phyloP scores from a whole-genome alignment of 2,113 vertebrate species.

The Albula goreensis region DNA sequence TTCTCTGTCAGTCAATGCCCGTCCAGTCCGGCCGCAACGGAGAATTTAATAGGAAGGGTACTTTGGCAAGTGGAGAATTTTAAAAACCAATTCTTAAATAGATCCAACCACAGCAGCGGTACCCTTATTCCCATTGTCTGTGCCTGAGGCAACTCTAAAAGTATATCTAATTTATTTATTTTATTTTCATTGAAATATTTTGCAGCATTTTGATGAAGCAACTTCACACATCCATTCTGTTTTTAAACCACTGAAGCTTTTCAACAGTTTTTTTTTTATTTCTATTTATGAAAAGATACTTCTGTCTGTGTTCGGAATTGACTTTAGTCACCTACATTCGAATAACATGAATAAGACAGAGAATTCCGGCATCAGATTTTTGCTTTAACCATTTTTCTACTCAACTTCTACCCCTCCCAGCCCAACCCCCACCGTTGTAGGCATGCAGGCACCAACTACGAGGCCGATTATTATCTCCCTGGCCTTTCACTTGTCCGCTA shows the following conservation, averaged over 20 bases:
- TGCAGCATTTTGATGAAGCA: no score
- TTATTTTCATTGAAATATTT: no score
- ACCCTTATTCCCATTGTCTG: neutral
- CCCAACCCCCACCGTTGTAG: neutral
- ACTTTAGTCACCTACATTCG: neutral
- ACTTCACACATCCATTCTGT: no score
- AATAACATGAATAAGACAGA: neutral
- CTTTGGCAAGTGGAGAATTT: no score
- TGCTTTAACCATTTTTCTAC: neutral
- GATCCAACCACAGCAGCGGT: neutral
- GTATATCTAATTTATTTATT: no score
- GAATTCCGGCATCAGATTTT: neutral
- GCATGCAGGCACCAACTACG: neutral
- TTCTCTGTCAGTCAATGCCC: neutral
- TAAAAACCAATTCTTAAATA: neutral
- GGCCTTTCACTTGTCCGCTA: neutral
- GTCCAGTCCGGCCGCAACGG: neutral
- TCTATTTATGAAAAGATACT: no score
- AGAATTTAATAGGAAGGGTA: neutral
- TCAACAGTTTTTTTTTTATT: no score
- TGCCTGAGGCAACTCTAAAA: neutral
- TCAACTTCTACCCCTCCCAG: neutral
- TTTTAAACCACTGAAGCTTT: no score
- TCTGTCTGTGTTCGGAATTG: neutral
- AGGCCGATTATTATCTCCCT: neutral